These are phyloP conservation scores for Dendronephthya gigantea DNA, from an alignment of 64 coral and sea anemone genomes.

Conservation along the genomic window DNA sequence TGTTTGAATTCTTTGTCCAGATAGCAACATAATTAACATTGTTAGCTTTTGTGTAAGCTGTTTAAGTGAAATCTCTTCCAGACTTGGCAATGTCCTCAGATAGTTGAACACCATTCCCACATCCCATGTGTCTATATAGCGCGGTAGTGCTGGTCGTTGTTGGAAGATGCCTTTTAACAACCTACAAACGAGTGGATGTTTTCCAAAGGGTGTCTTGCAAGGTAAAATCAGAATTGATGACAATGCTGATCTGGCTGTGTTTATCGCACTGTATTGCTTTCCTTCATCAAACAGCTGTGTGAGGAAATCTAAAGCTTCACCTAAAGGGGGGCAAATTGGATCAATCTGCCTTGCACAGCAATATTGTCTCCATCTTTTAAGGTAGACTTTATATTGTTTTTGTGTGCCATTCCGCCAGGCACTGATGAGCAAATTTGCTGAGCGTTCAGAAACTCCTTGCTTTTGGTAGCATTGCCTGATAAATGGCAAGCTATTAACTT, in stretches of 20 bases:
- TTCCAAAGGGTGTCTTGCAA: neutral
- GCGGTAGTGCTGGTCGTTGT: neutral
- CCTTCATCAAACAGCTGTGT: conserved; percentile 2
- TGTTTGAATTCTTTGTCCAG: neutral
- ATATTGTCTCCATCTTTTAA: conserved; percentile 28
- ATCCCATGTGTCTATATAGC: conserved; percentile 32
- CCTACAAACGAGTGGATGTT: neutral
- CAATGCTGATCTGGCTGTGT: neutral
- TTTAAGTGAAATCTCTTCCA: neutral
- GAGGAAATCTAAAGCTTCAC: conserved; percentile 26
- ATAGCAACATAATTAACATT: neutral
- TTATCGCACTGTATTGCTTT: conserved; percentile 13
- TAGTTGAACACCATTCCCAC: conserved; percentile 16
- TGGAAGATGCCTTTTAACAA: neutral
- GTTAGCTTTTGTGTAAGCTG: neutral
- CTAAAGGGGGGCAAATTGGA: conserved; percentile 41
- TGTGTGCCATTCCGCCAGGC: conserved; percentile 27
- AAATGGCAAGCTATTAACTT: conserved; percentile 32
- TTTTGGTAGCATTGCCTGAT: conserved; percentile 19
- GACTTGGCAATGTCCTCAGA: neutral
- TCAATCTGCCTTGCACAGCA: conserved; percentile 44
- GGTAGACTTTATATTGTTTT: conserved; percentile 28
- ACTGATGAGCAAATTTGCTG: conserved; percentile 18
- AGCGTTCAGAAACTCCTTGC: conserved; percentile 17
- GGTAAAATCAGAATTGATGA: neutral